A percentile compares a stretch with the other conserved stretches of the same genome.
Evolutionary conservation across 2,113 vertebrate species (phyloP).

Genomic region (Columba livia): DNA sequence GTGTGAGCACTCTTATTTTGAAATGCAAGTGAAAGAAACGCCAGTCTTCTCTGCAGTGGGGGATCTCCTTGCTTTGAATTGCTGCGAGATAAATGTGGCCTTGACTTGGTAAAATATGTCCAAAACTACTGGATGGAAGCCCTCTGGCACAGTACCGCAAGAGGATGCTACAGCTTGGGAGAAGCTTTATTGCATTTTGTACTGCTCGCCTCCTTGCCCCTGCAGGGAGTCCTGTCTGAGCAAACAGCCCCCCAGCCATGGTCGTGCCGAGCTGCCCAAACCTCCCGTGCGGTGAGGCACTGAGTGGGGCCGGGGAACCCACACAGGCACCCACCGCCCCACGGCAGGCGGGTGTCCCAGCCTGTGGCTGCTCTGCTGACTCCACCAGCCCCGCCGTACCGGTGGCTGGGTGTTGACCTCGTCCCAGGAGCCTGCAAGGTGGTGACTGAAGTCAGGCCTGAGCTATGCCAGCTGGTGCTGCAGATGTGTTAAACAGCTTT

Average conservation of each 20-base stretch:
- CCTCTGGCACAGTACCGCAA: background rate
- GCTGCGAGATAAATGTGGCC: background rate
- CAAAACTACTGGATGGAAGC: background rate
- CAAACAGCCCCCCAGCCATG: background rate
- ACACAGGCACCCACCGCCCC: background rate
- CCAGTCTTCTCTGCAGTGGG: background rate
- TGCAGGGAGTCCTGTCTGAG: background rate
- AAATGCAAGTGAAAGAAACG: background rate
- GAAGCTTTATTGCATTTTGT: background rate
- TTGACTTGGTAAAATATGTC: background rate
- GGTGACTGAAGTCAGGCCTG: background rate
- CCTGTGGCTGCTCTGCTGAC: background rate
- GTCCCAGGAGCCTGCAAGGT: fast-evolving
- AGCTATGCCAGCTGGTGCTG: fast-evolving
- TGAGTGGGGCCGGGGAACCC: fast-evolving
- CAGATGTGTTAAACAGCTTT: background rate
- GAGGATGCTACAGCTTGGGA: background rate
- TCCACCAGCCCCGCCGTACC: fast-evolving
- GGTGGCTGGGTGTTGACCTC: background rate
- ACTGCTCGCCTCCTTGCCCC: background rate
- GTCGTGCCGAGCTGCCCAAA: fast-evolving
- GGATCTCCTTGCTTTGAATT: background rate
- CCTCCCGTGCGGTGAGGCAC: fast-evolving
- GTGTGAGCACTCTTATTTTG: background rate
- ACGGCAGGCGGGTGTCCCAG: fast-evolving